Conservation (phyloP, 2,888 invertebrate species). For the Steinernema carpocapsae region DNA sequence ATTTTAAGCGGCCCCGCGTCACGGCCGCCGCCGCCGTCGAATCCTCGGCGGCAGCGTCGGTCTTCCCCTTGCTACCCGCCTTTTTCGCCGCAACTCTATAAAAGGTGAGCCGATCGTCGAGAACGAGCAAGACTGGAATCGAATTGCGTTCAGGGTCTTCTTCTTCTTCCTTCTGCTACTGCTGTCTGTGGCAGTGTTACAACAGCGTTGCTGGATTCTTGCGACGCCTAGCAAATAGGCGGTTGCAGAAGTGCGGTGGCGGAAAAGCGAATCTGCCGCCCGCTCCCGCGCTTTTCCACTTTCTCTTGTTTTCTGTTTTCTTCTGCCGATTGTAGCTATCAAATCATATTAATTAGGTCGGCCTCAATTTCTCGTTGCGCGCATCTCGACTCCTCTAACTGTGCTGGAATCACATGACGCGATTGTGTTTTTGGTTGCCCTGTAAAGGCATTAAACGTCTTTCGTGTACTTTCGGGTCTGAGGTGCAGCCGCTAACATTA, state of each 20-base stretch:
- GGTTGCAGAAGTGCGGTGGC: too few species aligned
- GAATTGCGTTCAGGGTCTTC: conserved; percentile 17
- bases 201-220: neutral
- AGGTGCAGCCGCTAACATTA: neutral
- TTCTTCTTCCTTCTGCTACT: neutral
- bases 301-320: conserved; percentile 22
- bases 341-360: conserved; percentile 17
- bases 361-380: neutral
- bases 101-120: conserved; percentile 8
- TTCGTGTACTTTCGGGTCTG: too few species aligned
- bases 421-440: neutral
- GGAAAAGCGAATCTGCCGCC: neutral
- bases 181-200: neutral
- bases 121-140: neutral
- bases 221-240: neutral
- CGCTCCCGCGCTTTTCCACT: neutral
- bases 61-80: conserved; percentile 11
- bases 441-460: neutral
- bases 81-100: conserved; percentile 23
- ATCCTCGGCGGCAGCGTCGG: conserved; percentile 5
- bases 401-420: neutral
- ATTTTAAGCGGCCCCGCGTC: conserved; percentile 16
- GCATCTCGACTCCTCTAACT: neutral
- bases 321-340: too few species aligned
- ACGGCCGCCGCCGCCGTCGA: conserved; percentile 10